Evolutionary conservation across 2,113 vertebrate species (phyloP).

Genomic region (Phoenicopterus ruber): DNA sequence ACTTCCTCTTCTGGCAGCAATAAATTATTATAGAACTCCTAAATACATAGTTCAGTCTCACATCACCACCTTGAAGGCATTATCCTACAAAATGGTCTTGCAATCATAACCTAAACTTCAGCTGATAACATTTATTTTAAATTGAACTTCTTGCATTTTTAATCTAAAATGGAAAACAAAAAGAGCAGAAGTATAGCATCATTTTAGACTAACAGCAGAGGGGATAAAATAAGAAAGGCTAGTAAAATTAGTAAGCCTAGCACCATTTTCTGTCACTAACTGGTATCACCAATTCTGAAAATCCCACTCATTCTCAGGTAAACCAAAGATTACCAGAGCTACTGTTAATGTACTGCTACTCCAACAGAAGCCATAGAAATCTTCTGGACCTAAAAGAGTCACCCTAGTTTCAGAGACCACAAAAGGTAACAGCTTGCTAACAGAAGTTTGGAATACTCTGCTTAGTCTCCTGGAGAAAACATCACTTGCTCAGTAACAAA

Average conservation of each 20-base stretch:
- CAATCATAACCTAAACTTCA: not conserved
- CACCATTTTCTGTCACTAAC: not conserved
- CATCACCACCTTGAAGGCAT: not conserved
- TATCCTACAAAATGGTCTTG: not conserved
- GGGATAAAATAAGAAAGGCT: not conserved
- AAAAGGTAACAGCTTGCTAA: not conserved
- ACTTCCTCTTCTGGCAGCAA: not conserved
- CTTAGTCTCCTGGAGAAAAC: not conserved
- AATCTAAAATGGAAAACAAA: not conserved
- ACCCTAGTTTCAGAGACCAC: not conserved
- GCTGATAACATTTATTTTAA: not conserved
- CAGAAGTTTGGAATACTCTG: not conserved
- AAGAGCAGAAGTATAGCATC: not conserved
- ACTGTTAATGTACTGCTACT: not conserved
- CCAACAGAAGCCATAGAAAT: not conserved
- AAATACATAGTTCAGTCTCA: not conserved
- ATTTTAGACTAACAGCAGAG: not conserved
- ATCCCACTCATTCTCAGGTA: not conserved
- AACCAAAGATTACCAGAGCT: not conserved
- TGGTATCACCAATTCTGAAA: not conserved
- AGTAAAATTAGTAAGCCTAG: not conserved
- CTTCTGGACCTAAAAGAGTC: not conserved
- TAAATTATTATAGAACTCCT: not conserved
- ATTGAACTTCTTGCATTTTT: not conserved
- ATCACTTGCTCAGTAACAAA: not conserved